Percentiles rank a stretch among this genome's conserved stretches.
Conservation (phyloP, 2,113 vertebrate genomes). For the Anas platyrhynchos region DNA sequence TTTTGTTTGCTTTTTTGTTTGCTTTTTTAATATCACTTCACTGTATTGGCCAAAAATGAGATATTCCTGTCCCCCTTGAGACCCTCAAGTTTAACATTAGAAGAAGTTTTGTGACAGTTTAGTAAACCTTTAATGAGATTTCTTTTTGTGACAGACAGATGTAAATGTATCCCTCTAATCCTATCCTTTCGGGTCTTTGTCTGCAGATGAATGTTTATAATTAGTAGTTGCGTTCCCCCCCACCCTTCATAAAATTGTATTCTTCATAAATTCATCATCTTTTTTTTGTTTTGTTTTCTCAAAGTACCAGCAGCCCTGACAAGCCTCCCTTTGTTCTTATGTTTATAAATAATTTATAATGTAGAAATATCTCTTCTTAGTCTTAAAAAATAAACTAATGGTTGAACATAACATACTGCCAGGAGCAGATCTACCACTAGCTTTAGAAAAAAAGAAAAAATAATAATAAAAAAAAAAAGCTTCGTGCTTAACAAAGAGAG, state of each 20-base stretch:
- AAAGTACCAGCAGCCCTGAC: constrained; percentile 77
- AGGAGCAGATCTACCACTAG: constrained; percentile 68
- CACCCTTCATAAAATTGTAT: constrained; percentile 74
- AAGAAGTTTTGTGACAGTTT: constrained; percentile 78
- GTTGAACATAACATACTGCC: constrained; percentile 78
- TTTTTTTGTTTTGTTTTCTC: constrained; percentile 71
- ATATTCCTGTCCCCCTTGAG: not conserved
- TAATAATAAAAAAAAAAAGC: not conserved
- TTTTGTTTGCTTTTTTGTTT: not conserved
- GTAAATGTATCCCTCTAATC: constrained; percentile 81
- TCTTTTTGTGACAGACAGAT: constrained; percentile 79
- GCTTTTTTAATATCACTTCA: not conserved
- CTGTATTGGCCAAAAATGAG: constrained; percentile 11
- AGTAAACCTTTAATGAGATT: constrained; percentile 80
- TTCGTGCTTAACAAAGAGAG: constrained; percentile 71
- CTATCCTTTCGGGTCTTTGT: constrained; percentile 75
- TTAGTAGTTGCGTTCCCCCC: constrained; percentile 74
- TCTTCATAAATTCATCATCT: constrained; percentile 76
- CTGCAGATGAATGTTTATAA: constrained; percentile 81
- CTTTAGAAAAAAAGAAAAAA: constrained; percentile 5
- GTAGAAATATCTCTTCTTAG: constrained; percentile 83
- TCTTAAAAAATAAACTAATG: constrained; percentile 85
- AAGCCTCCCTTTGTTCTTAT: constrained; percentile 82
- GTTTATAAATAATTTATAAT: constrained; percentile 86
- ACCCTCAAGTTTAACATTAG: constrained; percentile 62